These are phyloP conservation scores for Thymelicus lineola DNA, from an alignment of 2,888 invertebrate species.

Conservation along the genomic window DNA sequence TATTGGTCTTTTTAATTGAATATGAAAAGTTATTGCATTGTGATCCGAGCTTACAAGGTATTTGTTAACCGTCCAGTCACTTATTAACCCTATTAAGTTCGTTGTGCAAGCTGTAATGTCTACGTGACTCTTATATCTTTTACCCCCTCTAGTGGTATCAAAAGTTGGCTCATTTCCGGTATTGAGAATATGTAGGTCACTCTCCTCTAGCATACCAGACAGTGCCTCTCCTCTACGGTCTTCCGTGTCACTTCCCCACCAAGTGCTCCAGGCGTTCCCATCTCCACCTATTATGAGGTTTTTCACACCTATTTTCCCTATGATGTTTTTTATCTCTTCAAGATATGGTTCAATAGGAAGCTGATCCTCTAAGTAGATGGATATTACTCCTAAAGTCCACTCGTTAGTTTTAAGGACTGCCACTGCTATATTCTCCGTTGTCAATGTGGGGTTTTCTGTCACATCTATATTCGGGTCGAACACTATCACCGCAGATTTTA, in stretches of 20 bases:
- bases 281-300: no score
- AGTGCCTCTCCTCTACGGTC: no score
- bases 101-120: background rate
- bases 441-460: slow-evolving; percentile 18
- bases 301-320: no score
- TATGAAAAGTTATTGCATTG: background rate
- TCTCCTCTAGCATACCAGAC: no score
- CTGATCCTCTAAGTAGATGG: slow-evolving; percentile 33
- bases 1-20: background rate
- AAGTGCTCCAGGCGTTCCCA: no score
- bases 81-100: background rate
- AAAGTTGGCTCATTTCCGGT: no score
- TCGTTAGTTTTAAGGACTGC: slow-evolving; percentile 25
- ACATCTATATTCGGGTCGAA: slow-evolving; percentile 29
- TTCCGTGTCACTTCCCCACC: no score
- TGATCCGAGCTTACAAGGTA: background rate
- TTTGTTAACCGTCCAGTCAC: background rate
- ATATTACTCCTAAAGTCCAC: slow-evolving; percentile 29
- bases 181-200: no score
- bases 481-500: slow-evolving; percentile 33
- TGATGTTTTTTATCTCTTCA: background rate
- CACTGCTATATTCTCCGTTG: slow-evolving; percentile 33
- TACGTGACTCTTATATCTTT: background rate
- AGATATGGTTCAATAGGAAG: slow-evolving; percentile 31
- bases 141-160: no score